These are phyloP conservation scores for Gila robusta DNA, from an alignment of 2,797 vertebrate genomes.

Conservation along the genomic window DNA sequence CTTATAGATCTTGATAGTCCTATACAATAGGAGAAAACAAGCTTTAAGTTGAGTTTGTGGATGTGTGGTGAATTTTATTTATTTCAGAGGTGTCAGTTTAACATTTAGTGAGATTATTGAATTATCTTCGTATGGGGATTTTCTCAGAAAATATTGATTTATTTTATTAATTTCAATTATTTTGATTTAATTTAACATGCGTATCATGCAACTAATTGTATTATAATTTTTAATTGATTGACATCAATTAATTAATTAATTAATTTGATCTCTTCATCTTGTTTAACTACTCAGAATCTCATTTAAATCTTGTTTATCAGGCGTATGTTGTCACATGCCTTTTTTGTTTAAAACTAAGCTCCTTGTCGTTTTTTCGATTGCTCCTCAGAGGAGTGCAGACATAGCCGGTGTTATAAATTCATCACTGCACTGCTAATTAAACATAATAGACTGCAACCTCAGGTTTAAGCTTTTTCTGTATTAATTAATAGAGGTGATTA, in stretches of 20 bases:
- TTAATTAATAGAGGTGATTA: constrained; percentile 39
- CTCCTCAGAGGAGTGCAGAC: constrained; percentile 3
- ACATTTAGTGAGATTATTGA: not conserved
- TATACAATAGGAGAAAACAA: not conserved
- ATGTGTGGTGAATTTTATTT: not conserved
- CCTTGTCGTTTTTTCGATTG: not conserved
- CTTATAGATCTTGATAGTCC: not conserved
- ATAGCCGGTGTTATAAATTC: constrained; percentile 28
- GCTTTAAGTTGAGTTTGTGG: not conserved
- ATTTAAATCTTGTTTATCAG: constrained; percentile 1
- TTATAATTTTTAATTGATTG: not conserved
- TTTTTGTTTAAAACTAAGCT: not conserved
- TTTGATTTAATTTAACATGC: too few species aligned
- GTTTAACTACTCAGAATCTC: not conserved
- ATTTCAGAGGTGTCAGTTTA: not conserved
- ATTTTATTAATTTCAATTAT: not conserved
- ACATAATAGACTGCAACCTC: constrained; percentile 18
- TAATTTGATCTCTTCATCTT: not conserved
- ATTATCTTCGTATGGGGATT: not conserved
- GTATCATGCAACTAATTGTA: not conserved
- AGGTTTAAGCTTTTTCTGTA: constrained; percentile 5
- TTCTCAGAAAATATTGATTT: not conserved
- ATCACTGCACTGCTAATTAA: constrained; percentile 11
- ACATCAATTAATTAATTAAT: not conserved
- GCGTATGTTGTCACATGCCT: not conserved